Percentiles rank a stretch among this genome's conserved stretches.
These are phyloP conservation scores for Phaethon lepturus DNA, from an alignment of 2,113 vertebrate genomes.

Conservation along the genomic window DNA sequence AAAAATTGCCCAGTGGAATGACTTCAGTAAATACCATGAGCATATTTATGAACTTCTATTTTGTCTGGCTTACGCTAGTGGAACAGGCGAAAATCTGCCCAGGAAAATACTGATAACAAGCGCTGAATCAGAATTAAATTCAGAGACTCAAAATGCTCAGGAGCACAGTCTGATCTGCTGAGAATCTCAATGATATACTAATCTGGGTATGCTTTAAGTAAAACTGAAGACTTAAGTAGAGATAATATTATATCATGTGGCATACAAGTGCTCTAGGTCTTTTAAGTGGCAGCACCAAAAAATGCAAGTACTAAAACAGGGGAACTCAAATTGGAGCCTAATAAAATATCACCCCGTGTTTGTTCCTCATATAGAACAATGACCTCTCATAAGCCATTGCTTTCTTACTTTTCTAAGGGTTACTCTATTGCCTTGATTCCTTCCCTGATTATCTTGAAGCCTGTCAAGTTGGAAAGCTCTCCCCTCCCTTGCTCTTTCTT, in stretches of 20 bases:
- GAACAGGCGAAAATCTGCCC: neutral
- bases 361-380: slow-evolving; percentile 65
- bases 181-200: neutral
- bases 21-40: neutral
- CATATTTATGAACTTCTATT: neutral
- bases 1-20: neutral
- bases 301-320: neutral
- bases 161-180: neutral
- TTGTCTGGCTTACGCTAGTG: neutral
- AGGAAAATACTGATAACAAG: neutral
- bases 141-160: neutral
- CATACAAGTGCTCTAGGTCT: neutral
- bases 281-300: neutral
- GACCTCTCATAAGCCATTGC: slow-evolving; percentile 73
- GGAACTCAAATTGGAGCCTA: slow-evolving; percentile 16
- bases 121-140: neutral
- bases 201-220: neutral
- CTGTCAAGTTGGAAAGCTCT: slow-evolving; percentile 82
- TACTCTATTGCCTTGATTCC: slow-evolving; percentile 77
- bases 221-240: neutral
- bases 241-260: neutral
- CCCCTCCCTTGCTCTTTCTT: slow-evolving; percentile 83
- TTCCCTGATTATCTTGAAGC: slow-evolving; percentile 90
- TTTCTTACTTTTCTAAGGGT: slow-evolving; percentile 77
- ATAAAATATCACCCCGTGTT: slow-evolving; percentile 43